Evolutionary conservation across 2,797 vertebrate species (phyloP).

Genomic region (Gadopsis bispinosus): DNA sequence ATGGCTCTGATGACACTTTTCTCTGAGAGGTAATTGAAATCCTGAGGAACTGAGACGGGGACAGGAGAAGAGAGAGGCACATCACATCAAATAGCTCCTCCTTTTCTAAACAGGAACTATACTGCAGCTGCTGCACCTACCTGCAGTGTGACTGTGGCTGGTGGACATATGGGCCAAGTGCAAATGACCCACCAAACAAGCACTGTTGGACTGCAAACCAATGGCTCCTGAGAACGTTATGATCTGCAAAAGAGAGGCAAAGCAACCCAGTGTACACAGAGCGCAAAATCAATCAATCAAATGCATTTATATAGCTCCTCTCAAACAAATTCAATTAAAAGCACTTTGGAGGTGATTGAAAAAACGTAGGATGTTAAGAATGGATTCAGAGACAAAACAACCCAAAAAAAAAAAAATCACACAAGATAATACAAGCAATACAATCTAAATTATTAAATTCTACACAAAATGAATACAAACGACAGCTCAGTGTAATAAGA

Average conservation of each 20-base stretch:
- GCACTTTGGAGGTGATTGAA: too few relatives aligned
- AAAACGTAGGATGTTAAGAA: too few relatives aligned
- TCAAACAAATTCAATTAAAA: too few relatives aligned
- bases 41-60: slow-evolving; percentile 89
- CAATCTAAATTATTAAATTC: too few relatives aligned
- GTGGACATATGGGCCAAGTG: slow-evolving; percentile 90
- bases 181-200: slow-evolving; percentile 92
- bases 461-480: neutral
- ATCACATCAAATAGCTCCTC: neutral
- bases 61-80: neutral
- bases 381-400: too few relatives aligned
- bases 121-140: slow-evolving; percentile 69
- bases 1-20: slow-evolving; percentile 91
- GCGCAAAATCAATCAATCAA: too few relatives aligned
- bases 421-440: too few relatives aligned
- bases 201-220: slow-evolving; percentile 94
- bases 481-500: neutral
- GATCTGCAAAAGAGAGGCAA: slow-evolving; percentile 80
- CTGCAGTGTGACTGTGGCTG: slow-evolving; percentile 89
- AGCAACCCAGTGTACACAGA: neutral
- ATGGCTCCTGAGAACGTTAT: slow-evolving; percentile 91
- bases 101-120: neutral
- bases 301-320: too few relatives aligned
- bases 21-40: slow-evolving; percentile 94
- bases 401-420: too few relatives aligned